Conservation (phyloP, 2,113 vertebrate genomes). For the Rhinoptilus africanus region DNA sequence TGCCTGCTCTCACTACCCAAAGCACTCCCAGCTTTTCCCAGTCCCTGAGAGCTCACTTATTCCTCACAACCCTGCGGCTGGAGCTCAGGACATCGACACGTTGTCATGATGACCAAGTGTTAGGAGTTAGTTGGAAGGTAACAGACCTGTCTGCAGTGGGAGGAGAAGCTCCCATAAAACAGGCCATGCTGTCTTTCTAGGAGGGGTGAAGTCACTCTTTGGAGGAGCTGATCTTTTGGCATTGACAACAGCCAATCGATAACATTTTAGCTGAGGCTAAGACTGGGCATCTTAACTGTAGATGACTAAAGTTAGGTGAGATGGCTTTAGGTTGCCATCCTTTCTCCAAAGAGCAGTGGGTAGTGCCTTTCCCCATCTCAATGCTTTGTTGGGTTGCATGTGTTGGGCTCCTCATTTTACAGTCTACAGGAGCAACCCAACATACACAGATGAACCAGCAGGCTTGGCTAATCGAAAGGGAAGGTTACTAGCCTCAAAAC, state of each 20-base stretch:
- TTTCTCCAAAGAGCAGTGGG: not conserved
- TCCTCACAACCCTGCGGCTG: not conserved
- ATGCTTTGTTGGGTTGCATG: accelerated
- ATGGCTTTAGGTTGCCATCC: not conserved
- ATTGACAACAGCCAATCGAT: not conserved
- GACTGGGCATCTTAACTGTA: not conserved
- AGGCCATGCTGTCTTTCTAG: not conserved
- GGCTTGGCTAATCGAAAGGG: not conserved
- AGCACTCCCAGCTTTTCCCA: not conserved
- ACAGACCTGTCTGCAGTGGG: not conserved
- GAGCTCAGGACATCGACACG: not conserved
- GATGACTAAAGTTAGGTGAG: not conserved
- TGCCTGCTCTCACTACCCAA: not conserved
- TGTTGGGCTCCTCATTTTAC: not conserved
- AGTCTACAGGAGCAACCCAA: not conserved
- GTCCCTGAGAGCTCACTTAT: not conserved
- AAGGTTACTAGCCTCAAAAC: not conserved
- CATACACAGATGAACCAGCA: accelerated
- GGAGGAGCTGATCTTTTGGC: not conserved
- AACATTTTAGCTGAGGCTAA: not conserved
- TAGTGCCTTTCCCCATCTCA: not conserved
- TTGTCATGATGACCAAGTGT: not conserved
- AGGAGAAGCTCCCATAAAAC: not conserved
- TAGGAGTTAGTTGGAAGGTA: not conserved
- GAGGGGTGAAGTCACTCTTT: not conserved